A percentile compares a stretch with the other conserved stretches of the same genome.
Evolutionary conservation across 1,140 invertebrate genomes (phyloP).

Genomic region (Drosophila mayri): DNA sequence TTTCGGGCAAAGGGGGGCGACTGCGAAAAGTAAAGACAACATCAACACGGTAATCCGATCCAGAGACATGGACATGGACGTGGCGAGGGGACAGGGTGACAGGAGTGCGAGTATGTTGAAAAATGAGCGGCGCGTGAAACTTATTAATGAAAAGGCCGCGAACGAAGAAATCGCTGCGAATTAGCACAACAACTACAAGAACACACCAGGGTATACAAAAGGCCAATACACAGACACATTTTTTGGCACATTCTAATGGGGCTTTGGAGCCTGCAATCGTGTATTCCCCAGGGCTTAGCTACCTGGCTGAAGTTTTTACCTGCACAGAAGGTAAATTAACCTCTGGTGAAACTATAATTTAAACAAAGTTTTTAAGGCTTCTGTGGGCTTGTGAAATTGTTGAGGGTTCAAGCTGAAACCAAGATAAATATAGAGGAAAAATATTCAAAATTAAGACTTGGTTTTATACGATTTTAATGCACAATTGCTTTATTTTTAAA

Average conservation of each 20-base stretch:
- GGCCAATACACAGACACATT: conserved; percentile 8
- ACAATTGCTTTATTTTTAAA: neutral
- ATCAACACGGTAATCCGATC: conserved; percentile 80
- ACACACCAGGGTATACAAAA: conserved; percentile 25
- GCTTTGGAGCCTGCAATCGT: conserved; percentile 16
- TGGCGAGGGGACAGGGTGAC: conserved; percentile 1
- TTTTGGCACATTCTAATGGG: conserved; percentile 31
- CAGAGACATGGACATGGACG: conserved; percentile 52
- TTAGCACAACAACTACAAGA: conserved; percentile 62
- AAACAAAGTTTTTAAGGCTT: neutral
- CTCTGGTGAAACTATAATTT: neutral
- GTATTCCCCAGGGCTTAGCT: conserved; percentile 9
- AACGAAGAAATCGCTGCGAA: conserved; percentile 68
- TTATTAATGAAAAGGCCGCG: conserved; percentile 81
- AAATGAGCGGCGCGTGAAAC: conserved; percentile 82
- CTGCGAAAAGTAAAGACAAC: conserved; percentile 62
- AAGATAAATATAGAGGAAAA: neutral
- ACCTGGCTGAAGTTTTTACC: conserved; percentile 17
- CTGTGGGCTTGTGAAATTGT: neutral
- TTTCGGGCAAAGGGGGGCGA: conserved; percentile 9
- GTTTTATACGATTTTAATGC: neutral
- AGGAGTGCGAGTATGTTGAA: conserved; percentile 57
- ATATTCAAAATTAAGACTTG: neutral
- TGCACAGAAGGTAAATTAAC: conserved; percentile 4
- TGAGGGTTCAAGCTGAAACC: neutral